Base-by-base conservation (phyloP, 2,888 invertebrate species). In the Leptothorax acervorum region DNA sequence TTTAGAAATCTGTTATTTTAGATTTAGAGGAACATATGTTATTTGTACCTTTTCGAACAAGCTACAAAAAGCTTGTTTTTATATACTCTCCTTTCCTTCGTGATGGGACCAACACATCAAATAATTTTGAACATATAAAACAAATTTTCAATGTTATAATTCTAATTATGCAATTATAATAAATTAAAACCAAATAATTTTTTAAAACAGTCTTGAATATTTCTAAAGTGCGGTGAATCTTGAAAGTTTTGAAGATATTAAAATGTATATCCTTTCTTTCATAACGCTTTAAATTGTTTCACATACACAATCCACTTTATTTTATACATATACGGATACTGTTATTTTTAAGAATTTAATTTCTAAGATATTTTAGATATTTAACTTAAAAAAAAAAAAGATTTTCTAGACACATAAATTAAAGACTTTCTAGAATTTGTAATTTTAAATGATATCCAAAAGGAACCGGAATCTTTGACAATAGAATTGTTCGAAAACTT, bases 81-180 rank as follows among this genome's bases (percentile, higher is more conserved):
- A 66, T 65, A 42, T 42, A 65, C 6, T 42, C 42, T 65, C 8
- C 28, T 45, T 45, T 66, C 12, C 28, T 66, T 66, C 9, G 66
- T 66, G 45, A 45, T 66, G 66, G 28, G 28, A 66, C 45, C 45
- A 66, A 66, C 12, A 45, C 18, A 66, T 9, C 15, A n/a, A 63
- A 39, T 28, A n/a, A n/a, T n/a, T 66, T 66, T 28, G 1, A 45
- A 23, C 28, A 45, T 23, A 23, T 45, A 15, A 62, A 9, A 18
- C 23, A 45, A 66, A 66, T 45, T 66, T 66, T 66, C 3, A 42
- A 42, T n/a, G 42, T 23, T 42, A 42, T 42, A 35, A 35, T 35
- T 35, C 6, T 35, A 6, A 35, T 35, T 35, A 35, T 35, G 35
- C 2, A 65, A n/a, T 42, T 42, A 39, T 42, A 65, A 23, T 65